Conservation (phyloP, 1,140 invertebrate species). For the Bombus fervidus region DNA sequence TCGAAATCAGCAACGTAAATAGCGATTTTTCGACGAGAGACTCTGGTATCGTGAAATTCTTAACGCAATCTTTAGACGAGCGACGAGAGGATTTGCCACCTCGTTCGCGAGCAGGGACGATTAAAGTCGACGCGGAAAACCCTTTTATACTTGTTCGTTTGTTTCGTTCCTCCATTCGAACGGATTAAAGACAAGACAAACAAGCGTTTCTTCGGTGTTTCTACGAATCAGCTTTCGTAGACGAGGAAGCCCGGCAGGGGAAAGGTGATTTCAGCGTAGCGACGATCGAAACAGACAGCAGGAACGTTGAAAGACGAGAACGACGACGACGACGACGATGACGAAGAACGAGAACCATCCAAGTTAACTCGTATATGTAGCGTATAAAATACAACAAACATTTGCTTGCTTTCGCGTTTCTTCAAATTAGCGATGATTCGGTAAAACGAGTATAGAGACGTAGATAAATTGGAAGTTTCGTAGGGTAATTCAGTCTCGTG, state of each 20-base stretch:
- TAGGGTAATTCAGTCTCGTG: neutral
- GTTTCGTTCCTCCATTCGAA: slow-evolving; percentile 31
- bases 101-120: slow-evolving; percentile 18
- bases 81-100: neutral
- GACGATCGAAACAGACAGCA: neutral
- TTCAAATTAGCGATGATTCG: neutral
- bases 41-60: neutral
- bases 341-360: neutral
- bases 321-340: neutral
- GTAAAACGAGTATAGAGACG: neutral
- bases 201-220: slow-evolving; percentile 47
- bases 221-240: slow-evolving; percentile 59
- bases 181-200: slow-evolving; percentile 55
- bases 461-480: slow-evolving; percentile 36
- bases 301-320: neutral
- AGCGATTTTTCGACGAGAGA: neutral
- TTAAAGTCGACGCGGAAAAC: slow-evolving; percentile 53
- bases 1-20: neutral
- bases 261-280: neutral
- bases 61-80: neutral
- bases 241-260: neutral
- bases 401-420: neutral
- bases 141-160: slow-evolving; percentile 38
- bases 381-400: slow-evolving; percentile 12
- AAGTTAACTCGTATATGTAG: neutral